Base-by-base conservation (phyloP, 2,888 invertebrate species). In the Stenotaenia linearis region DNA sequence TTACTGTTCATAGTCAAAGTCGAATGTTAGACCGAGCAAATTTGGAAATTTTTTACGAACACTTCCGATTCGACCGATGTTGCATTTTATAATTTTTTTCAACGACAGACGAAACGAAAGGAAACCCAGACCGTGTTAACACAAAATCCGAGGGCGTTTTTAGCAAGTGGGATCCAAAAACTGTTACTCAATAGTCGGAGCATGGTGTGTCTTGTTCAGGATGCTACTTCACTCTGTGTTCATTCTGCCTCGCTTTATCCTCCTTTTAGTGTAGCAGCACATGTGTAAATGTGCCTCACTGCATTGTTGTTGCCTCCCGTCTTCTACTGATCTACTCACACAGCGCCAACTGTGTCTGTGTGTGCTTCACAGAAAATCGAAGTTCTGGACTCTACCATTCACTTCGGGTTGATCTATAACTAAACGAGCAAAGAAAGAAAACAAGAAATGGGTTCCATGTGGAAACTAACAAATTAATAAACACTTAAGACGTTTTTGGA, bases 131-230 rank as follows among this genome's bases (percentile, higher is more conserved):
- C n/a, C n/a, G 45, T 45, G n/a, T 7, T 25, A 25, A 9, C 61
- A 45, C 61, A 25, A 61, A 61, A 61, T 61, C 61, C 61, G 61
- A 25, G 61, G 25, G 25, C 61, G 23, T 25, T 18, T 45, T 45
- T 45, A 45, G 45, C 40, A 56, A 56, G 56, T 61, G 61, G 61
- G 61, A 61, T 61, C 25, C 61, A 25, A 61, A 45, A 61, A 61
- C 61, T 61, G 61, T 61, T 61, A 61, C 61, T 61, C 61, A 61
- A 61, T 61, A 61, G 61, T 25, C 61, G 61, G 61, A 61, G 61
- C 61, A 61, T 61, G 61, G 61, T 61, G 61, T 61, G 61, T 25
- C 25, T 61, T 23, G 61, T 61, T 61, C 25, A 25, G 61, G 61
- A 61, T 61, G 61, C 61, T 61, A 61, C 61, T 25, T 61, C 61